These are phyloP conservation scores for Hypselothyrea guttata DNA, from an alignment of 2,888 invertebrate species.

Conservation along the genomic window DNA sequence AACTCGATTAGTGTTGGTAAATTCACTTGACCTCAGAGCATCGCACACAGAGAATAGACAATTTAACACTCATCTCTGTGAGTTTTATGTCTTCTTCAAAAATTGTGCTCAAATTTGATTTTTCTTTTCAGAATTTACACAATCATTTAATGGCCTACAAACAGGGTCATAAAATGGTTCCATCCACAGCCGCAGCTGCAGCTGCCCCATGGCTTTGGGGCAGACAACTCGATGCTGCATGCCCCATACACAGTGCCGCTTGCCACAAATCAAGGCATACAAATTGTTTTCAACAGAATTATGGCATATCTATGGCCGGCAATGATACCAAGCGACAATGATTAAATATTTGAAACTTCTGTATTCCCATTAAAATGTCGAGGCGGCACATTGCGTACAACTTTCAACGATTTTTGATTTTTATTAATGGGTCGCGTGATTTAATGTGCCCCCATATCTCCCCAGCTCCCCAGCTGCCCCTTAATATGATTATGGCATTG, in stretches of 20 bases:
- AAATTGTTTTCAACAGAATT: slow-evolving; percentile 74
- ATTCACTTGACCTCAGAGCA: slow-evolving; percentile 35
- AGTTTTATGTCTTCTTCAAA: slow-evolving; percentile 63
- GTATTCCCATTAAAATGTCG: slow-evolving; percentile 54
- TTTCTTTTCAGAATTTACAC: slow-evolving; percentile 67
- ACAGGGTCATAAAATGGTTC: slow-evolving; percentile 59
- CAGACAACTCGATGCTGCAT: background rate
- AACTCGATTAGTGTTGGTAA: slow-evolving; percentile 10
- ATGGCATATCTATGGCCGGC: slow-evolving; percentile 60
- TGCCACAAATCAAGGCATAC: slow-evolving; percentile 64
- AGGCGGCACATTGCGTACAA: slow-evolving; percentile 27
- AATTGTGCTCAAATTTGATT: slow-evolving; percentile 43
- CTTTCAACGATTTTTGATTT: slow-evolving; percentile 67
- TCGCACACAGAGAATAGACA: background rate
- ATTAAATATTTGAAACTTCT: slow-evolving; percentile 72
- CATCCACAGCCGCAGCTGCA: slow-evolving; percentile 34
- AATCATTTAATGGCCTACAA: slow-evolving; percentile 65
- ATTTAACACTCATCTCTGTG: slow-evolving; percentile 33
- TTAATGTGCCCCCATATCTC: slow-evolving; percentile 54
- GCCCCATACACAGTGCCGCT: too few species aligned
- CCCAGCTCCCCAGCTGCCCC: slow-evolving; percentile 19
- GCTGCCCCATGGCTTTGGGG: slow-evolving; percentile 17
- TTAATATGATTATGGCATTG: too few species aligned
- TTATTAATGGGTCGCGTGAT: slow-evolving; percentile 75
- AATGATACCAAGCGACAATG: slow-evolving; percentile 61